phyloP scores from a whole-genome alignment of 2,797 vertebrate genomes.

The Acanthopagrus latus region DNA sequence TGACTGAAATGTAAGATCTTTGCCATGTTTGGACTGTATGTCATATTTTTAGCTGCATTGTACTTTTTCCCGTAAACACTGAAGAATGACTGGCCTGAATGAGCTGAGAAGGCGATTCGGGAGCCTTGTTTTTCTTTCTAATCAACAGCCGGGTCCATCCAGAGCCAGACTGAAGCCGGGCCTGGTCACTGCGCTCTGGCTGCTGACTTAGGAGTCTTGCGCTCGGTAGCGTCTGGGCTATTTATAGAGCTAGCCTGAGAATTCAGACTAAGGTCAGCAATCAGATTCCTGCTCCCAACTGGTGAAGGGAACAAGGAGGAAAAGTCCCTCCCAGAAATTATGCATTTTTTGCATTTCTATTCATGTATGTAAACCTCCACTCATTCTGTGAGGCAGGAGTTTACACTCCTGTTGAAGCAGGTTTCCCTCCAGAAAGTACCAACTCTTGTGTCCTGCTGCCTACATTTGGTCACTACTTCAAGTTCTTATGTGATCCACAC shows the following conservation, averaged over 20 bases:
- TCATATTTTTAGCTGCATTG: conserved; percentile 17
- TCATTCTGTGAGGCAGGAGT: conserved; percentile 19
- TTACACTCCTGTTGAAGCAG: conserved; percentile 4
- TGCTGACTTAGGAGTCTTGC: conserved; percentile 80
- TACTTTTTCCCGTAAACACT: conserved; percentile 6
- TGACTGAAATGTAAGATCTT: conserved; percentile 4
- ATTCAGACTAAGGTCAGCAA: conserved; percentile 84
- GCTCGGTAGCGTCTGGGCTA: conserved; percentile 79
- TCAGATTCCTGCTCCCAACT: conserved; percentile 80
- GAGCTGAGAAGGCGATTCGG: conserved; percentile 2
- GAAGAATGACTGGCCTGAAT: conserved; percentile 29
- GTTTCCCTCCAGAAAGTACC: conserved; percentile 5
- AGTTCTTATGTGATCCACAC: conserved; percentile 36
- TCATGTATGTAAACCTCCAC: conserved; percentile 50
- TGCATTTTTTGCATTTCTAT: conserved; percentile 76
- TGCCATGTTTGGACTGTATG: neutral
- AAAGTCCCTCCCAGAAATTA: conserved; percentile 59
- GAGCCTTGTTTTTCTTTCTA: conserved; percentile 70
- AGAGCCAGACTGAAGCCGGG: conserved; percentile 57
- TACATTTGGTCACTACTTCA: conserved; percentile 17
- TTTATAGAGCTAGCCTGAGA: conserved; percentile 87
- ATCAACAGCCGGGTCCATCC: conserved; percentile 59
- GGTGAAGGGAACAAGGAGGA: conserved; percentile 61
- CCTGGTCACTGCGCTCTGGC: conserved; percentile 55
- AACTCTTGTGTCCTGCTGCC: conserved; percentile 22